phyloP scores from a whole-genome alignment of 1,140 invertebrate species.

The Hetaerina americana region DNA sequence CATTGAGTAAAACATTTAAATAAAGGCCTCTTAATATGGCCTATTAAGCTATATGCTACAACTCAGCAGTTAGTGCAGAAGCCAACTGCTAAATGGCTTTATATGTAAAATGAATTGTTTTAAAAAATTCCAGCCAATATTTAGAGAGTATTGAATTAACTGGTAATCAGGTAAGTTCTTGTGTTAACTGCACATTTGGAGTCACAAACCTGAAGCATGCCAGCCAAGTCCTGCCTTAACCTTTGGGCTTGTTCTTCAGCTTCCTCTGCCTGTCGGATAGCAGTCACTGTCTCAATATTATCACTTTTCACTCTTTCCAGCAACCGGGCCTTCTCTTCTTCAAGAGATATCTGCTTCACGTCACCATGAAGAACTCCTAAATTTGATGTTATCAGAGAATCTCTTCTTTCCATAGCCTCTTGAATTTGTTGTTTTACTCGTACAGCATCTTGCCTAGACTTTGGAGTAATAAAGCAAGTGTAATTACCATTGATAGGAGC shows the following conservation, averaged over 20 bases:
- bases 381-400: neutral
- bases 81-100: too few relatives aligned
- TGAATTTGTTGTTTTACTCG: neutral
- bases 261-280: neutral
- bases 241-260: neutral
- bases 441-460: neutral
- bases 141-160: too few relatives aligned
- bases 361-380: neutral
- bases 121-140: too few relatives aligned
- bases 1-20: too few relatives aligned
- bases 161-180: too few relatives aligned
- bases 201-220: neutral
- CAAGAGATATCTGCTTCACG: neutral
- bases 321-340: neutral
- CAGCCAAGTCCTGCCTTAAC: neutral
- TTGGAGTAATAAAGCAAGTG: too few relatives aligned
- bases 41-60: too few relatives aligned
- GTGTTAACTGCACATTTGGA: too few relatives aligned
- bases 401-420: neutral
- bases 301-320: neutral
- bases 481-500: too few relatives aligned
- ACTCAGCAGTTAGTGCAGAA: too few relatives aligned
- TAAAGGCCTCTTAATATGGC: too few relatives aligned
- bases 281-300: neutral
- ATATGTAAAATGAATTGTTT: too few relatives aligned